These are phyloP conservation scores for Rachycentron canadum DNA, from an alignment of 2,797 vertebrate species.

Conservation along the genomic window DNA sequence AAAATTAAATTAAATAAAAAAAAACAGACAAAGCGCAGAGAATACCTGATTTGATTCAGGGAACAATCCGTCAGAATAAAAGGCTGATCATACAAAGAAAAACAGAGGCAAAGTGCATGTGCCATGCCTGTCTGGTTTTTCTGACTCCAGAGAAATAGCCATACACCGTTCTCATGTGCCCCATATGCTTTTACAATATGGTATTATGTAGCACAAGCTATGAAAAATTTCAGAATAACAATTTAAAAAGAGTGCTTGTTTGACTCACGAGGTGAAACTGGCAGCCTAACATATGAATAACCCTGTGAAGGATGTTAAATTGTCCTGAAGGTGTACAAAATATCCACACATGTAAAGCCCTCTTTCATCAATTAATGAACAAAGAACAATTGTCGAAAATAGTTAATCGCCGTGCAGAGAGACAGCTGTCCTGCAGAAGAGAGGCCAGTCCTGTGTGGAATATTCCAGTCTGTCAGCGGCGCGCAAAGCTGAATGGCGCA, in stretches of 20 bases:
- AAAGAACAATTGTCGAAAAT: slow-evolving; percentile 64
- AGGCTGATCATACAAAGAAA: slow-evolving; percentile 39
- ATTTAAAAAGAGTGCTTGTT: slow-evolving; percentile 60
- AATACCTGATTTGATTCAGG: slow-evolving; percentile 55
- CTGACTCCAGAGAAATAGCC: slow-evolving; percentile 34
- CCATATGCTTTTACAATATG: slow-evolving; percentile 27
- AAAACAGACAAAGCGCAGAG: slow-evolving; percentile 22
- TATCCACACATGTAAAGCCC: slow-evolving; percentile 66
- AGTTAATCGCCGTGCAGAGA: slow-evolving; percentile 59
- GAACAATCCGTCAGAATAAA: slow-evolving; percentile 55
- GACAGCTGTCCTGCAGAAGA: slow-evolving; percentile 72
- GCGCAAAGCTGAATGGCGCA: slow-evolving; percentile 57
- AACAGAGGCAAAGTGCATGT: background rate
- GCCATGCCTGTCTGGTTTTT: slow-evolving; percentile 33
- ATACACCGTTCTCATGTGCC: slow-evolving; percentile 32
- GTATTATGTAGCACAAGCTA: slow-evolving; percentile 6
- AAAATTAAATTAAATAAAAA: background rate
- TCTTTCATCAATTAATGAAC: slow-evolving; percentile 42
- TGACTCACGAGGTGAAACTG: slow-evolving; percentile 67
- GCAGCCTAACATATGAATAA: slow-evolving; percentile 44
- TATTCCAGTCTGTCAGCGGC: slow-evolving; percentile 77
- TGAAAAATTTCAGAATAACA: slow-evolving; percentile 27
- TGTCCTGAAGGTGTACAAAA: slow-evolving; percentile 64
- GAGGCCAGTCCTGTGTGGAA: slow-evolving; percentile 78
- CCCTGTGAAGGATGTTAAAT: slow-evolving; percentile 56